phyloP scores from a whole-genome alignment of 2,797 vertebrate species.

The Melanotaenia maccullochi region DNA sequence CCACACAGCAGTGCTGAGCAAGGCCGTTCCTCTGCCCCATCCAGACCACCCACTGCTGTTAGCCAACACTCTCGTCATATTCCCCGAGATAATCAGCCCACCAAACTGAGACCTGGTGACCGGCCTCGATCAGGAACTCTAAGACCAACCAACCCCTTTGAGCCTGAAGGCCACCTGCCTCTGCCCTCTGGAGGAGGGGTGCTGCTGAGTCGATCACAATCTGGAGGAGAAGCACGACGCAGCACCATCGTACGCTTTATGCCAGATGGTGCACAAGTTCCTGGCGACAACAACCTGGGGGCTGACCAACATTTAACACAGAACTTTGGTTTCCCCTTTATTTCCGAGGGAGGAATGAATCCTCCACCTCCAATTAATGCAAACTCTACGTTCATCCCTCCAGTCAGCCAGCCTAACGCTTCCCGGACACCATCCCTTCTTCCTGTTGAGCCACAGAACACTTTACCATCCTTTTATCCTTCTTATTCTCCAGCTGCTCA shows the following conservation, averaged over 20 bases:
- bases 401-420: conserved; percentile 90
- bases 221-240: conserved; percentile 86
- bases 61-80: conserved; percentile 92
- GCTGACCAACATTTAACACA: conserved; percentile 95
- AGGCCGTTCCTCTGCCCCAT: conserved; percentile 86
- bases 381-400: conserved; percentile 96
- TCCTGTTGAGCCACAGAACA: conserved; percentile 95
- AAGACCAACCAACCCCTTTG: conserved; percentile 91
- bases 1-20: conserved; percentile 91
- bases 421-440: conserved; percentile 93
- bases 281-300: conserved; percentile 87
- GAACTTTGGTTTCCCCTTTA: conserved; percentile 97
- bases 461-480: conserved; percentile 95
- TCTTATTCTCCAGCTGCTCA: conserved; percentile 98
- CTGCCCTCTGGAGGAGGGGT: conserved; percentile 89
- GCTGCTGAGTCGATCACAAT: conserved; percentile 90
- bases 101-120: conserved; percentile 91
- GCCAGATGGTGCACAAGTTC: conserved; percentile 90
- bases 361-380: conserved; percentile 93
- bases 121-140: conserved; percentile 88
- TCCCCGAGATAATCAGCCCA: conserved; percentile 84
- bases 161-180: conserved; percentile 90
- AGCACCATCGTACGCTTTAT: conserved; percentile 96
- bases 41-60: conserved; percentile 87
- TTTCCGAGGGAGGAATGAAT: conserved; percentile 95